Base-by-base conservation (phyloP, 2,888 invertebrate genomes). In the Cheiracanthium punctorium region DNA sequence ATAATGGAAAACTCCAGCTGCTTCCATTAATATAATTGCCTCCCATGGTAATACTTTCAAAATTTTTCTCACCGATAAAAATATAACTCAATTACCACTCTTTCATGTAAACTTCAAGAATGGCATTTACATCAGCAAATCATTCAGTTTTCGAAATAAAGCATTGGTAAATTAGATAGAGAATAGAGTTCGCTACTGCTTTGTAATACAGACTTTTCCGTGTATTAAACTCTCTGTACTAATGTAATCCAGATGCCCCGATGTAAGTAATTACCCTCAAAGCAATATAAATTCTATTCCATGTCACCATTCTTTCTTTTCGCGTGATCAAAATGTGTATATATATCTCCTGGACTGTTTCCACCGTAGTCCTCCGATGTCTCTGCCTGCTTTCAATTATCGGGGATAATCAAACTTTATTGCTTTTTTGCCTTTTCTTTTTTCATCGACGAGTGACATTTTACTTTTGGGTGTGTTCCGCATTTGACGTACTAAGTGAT, bases 351-450 rank as follows among this genome's bases (percentile, higher is more conserved):
- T 24, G 24, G 7, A 24, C 24, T 24, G 24, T 24, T 58, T 24
- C 24, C 24, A 24, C 24, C 58, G 58, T 8, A 24, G 24, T n/a
- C 24, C 12, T 17, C 24, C 4, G 12, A 58, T 24, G 20, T 58
- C 58, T 58, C 24, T 58, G 58, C 24, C 58, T 24, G 58, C 58
- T 58, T 58, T 58, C 58, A 58, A 58, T 58, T 58, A 58, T 24
- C 58, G 12, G 24, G n/a, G 7, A 20, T 58, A 20, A 58, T 58
- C 58, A 58, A 58, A 58, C 58, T 58, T 58, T 58, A 58, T 58
- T 20, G 58, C 58, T 1, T 58, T 58, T 58, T 12, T 24, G 4
- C 37, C 24, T 58, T 12, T 58, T 17, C 14, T 17, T 17, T 24
- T 5, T 58, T 17, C 12, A 20, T 2, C 17, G n/a, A 20, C 24